A percentile compares a stretch with the other conserved stretches of the same genome.
These are phyloP conservation scores for Apomyelois bistriatella DNA, from an alignment of 2,888 invertebrate species.

Conservation along the genomic window DNA sequence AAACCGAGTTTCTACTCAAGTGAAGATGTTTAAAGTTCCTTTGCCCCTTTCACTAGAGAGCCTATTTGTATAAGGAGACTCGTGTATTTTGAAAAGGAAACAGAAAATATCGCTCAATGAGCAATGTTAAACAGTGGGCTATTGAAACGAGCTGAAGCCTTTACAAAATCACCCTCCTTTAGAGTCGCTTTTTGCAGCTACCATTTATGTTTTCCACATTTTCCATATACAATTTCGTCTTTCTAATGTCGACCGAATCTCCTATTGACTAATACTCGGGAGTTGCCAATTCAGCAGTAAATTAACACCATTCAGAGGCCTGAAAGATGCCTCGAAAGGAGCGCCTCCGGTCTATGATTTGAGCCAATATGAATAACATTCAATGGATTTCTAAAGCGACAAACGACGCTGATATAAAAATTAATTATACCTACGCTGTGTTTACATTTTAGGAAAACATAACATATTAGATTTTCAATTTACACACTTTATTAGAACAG, in stretches of 20 bases:
- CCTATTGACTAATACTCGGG: slow-evolving; percentile 62
- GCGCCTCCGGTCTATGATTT: slow-evolving; percentile 19
- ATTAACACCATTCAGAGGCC: slow-evolving; percentile 66
- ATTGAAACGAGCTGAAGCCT: slow-evolving; percentile 69
- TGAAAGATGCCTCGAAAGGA: slow-evolving; percentile 38
- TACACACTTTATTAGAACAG: no score
- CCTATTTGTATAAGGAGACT: slow-evolving; percentile 42
- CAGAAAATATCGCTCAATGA: slow-evolving; percentile 70
- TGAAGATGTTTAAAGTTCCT: slow-evolving; percentile 44
- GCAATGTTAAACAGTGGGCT: slow-evolving; percentile 71
- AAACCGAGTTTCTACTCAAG: slow-evolving; percentile 36
- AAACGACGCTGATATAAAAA: slow-evolving; percentile 2
- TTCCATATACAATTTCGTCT: slow-evolving; percentile 67
- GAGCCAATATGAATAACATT: slow-evolving; percentile 22
- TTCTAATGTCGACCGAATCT: slow-evolving; percentile 56
- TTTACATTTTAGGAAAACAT: slow-evolving; percentile 10
- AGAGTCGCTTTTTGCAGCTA: slow-evolving; percentile 61
- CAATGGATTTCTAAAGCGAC: slow-evolving; percentile 11
- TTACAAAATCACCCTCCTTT: slow-evolving; percentile 74
- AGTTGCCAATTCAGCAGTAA: slow-evolving; percentile 62
- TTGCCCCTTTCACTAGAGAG: slow-evolving; percentile 34
- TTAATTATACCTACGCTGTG: slow-evolving; percentile 3
- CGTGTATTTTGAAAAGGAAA: slow-evolving; percentile 59
- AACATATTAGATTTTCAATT: no score
- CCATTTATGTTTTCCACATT: slow-evolving; percentile 72